Base-by-base conservation (phyloP, 2,888 invertebrate genomes). In the Limnephilus lunatus region DNA sequence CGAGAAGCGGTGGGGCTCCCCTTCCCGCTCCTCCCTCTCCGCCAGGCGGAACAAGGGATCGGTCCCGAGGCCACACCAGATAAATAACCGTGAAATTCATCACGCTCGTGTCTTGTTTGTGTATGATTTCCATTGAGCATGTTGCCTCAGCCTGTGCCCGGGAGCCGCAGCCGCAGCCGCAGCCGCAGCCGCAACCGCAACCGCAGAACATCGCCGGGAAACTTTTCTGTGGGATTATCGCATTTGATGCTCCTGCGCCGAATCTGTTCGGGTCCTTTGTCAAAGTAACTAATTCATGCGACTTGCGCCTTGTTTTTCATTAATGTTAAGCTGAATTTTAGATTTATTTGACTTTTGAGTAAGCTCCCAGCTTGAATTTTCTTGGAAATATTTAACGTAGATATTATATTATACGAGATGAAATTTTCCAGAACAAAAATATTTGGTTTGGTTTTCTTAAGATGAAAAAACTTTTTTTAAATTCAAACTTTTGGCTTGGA, bases 151-250 rank as follows among this genome's bases (percentile, higher is more conserved):
- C 35, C 0, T 7, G 7, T 25, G 25, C 68, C 25, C 25, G 68
- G 68, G 25, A 25, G 68, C 68, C 25, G 35, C 48, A 44, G n/a
- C n/a, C 30, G 35, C 48, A 25, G 48, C 85, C 85, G 85, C 85
- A 12, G 25, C n/a, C n/a, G n/a, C n/a, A 25, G 68, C 68, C 25
- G 35, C 48, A 44, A n/a, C n/a, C 30, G 35, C 48, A 25, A 85
- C 85, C 85, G 85, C 85, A 12, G 25, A 85, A 85, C 85, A 86
- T 86, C 30, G 86, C 30, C 14, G 2, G n/a, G 30, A n/a, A 86
- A 86, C 86, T 86, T 86, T 86, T 86, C 86, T 86, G 25, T 44
- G 15, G 86, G 86, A 86, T 44, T 86, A 86, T 44, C 86, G 86
- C 86, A 86, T n/a, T 86, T 39, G 86, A 86, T 86, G 86, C 25